These are phyloP conservation scores for Ammodytes dubius DNA, from an alignment of 2,113 vertebrate species.

Conservation along the genomic window DNA sequence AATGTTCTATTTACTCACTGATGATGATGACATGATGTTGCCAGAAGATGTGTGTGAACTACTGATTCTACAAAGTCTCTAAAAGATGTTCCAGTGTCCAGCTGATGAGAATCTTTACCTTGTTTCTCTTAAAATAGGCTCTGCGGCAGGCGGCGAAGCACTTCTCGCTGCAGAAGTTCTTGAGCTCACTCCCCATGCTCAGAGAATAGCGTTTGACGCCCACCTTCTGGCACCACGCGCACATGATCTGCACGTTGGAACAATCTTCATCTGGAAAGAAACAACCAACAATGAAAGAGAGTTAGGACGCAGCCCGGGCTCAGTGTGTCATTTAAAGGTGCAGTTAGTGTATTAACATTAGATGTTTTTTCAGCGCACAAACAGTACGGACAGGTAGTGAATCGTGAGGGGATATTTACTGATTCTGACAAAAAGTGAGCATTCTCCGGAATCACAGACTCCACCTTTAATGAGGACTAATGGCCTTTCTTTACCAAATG, in stretches of 20 bases:
- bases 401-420: too few relatives aligned
- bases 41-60: conserved; percentile 30
- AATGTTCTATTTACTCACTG: not conserved
- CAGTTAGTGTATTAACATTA: too few relatives aligned
- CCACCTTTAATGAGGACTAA: not conserved
- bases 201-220: conserved; percentile 98
- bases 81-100: conserved; percentile 8
- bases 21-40: conserved; percentile 5
- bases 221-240: conserved; percentile 99
- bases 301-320: not conserved
- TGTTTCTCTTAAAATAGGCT: conserved; percentile 99
- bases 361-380: too few relatives aligned
- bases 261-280: conserved; percentile 93
- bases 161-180: conserved; percentile 99
- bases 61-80: conserved; percentile 29
- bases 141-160: conserved; percentile 98
- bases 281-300: not conserved
- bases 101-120: conserved; percentile 86
- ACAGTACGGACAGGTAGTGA: too few relatives aligned
- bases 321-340: too few relatives aligned
- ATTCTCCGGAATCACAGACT: too few relatives aligned
- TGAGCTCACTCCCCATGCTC: conserved; percentile 99
- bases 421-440: too few relatives aligned
- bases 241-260: conserved; percentile 99
- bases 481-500: not conserved